Conservation (phyloP, 2,113 vertebrate genomes). For the Regulus satrapa region DNA sequence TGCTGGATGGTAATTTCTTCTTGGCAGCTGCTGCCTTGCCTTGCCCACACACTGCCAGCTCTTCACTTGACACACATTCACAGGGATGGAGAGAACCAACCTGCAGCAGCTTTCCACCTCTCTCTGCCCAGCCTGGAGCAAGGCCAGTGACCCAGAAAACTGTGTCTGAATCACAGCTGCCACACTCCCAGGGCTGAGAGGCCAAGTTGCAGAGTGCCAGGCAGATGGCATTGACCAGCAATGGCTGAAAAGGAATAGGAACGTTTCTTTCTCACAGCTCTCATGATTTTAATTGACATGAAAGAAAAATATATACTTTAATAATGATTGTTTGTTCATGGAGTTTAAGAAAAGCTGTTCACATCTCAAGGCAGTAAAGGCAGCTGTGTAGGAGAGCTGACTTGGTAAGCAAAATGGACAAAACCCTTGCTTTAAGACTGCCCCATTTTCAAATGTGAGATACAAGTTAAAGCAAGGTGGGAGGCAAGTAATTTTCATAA, state of each 20-base stretch:
- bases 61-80: not conserved
- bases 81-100: not conserved
- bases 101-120: not conserved
- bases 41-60: not conserved
- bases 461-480: not conserved
- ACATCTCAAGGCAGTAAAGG: not conserved
- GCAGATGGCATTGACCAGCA: not conserved
- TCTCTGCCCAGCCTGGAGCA: not conserved
- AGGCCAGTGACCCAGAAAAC: not conserved
- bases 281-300: not conserved
- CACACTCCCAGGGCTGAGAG: fast-evolving
- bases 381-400: not conserved
- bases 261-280: not conserved
- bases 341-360: not conserved
- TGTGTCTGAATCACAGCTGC: not conserved
- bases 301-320: not conserved
- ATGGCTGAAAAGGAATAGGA: not conserved
- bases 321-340: not conserved
- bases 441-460: not conserved
- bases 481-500: not conserved
- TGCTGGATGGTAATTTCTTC: not conserved
- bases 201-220: fast-evolving
- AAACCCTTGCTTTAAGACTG: not conserved
- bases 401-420: not conserved
- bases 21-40: not conserved